Evolutionary conservation across 2,888 invertebrate genomes (phyloP), one percentile per base, ranked within the genome.

Genomic region (Eristalinus sepulchralis): DNA sequence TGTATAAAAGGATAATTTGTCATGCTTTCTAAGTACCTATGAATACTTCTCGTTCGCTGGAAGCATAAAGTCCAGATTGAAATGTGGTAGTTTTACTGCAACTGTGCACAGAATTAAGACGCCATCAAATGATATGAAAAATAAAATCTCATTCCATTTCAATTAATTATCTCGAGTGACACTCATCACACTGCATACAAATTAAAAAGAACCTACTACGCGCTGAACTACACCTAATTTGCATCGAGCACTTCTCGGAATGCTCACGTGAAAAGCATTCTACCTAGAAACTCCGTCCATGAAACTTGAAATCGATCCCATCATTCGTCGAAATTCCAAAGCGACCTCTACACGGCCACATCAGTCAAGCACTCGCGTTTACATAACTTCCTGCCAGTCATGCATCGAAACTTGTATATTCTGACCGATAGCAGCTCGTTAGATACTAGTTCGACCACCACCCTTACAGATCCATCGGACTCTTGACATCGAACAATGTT

Each of bases 401-500:
- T 17, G 17, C 17, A 47, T 17, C 17, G 17, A 17, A 8, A 17
- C 39, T 17, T 47, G 17, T 47, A 47, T 47, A 8, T 34, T 34
- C 6, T 34, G 34, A 34, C 31, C 6, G 31, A 31, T 31, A 31
- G 31, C 2, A 6, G 31, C 31, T 60, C 11, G 36, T 33, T 60
- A 59, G 66, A n/a, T n/a, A 47, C 47, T 47, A 0, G 47, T 47
- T n/a, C 31, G 11, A 27, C 22, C 10, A 33, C n/a, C 39, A n/a
- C n/a, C 39, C 39, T n/a, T n/a, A 39, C 1, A 77, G 47, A 79
- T 70, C 22, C 68, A 47, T 67, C 62, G 60, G 53, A 64, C 68
- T 73, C 73, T 78, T 57, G 71, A 77, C 55, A 67, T 63, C 60
- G 24, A 64, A 33, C 36, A 27, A 64, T 47, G 13, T 27, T 60